These are phyloP conservation scores for Drosophila chauvacae DNA, from an alignment of 1,140 invertebrate genomes.

Conservation along the genomic window DNA sequence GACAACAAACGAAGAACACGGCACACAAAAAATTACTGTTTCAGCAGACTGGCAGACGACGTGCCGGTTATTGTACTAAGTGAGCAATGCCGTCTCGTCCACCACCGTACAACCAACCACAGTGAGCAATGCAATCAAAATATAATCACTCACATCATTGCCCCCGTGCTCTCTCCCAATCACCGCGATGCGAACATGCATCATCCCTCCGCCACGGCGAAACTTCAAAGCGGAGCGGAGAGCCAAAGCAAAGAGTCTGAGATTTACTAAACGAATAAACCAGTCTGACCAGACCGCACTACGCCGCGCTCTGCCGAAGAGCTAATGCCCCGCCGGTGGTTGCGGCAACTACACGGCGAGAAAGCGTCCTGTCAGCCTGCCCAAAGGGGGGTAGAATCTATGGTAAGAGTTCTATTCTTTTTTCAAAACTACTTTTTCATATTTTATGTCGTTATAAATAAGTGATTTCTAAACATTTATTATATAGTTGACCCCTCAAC, in stretches of 20 bases:
- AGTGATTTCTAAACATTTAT: not conserved
- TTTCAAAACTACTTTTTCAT: not conserved
- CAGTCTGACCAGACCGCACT: slow-evolving; percentile 69
- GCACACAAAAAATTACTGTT: slow-evolving; percentile 78
- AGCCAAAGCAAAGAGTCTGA: slow-evolving; percentile 78
- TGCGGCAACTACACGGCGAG: slow-evolving; percentile 25
- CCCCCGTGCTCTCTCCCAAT: slow-evolving; percentile 82
- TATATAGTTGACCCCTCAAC: not conserved
- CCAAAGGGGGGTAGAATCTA: not conserved
- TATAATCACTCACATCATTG: slow-evolving; percentile 83
- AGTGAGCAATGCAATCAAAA: slow-evolving; percentile 83
- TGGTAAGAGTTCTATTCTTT: not conserved
- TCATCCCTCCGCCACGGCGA: slow-evolving; percentile 79
- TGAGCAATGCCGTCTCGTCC: slow-evolving; percentile 70
- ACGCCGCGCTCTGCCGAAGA: slow-evolving; percentile 50
- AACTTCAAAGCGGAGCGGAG: slow-evolving; percentile 75
- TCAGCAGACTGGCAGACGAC: slow-evolving; percentile 80
- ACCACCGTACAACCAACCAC: slow-evolving; percentile 75
- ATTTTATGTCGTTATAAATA: not conserved
- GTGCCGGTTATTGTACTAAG: slow-evolving; percentile 80
- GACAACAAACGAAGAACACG: slow-evolving; percentile 75
- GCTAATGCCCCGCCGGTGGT: slow-evolving; percentile 49
- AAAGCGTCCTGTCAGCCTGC: not conserved
- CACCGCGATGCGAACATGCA: slow-evolving; percentile 80
- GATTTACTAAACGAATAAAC: slow-evolving; percentile 81